A percentile compares a stretch with the other conserved stretches of the same genome.
These are phyloP conservation scores for Rhyzopertha dominica DNA, from an alignment of 1,140 invertebrate genomes.

Conservation along the genomic window DNA sequence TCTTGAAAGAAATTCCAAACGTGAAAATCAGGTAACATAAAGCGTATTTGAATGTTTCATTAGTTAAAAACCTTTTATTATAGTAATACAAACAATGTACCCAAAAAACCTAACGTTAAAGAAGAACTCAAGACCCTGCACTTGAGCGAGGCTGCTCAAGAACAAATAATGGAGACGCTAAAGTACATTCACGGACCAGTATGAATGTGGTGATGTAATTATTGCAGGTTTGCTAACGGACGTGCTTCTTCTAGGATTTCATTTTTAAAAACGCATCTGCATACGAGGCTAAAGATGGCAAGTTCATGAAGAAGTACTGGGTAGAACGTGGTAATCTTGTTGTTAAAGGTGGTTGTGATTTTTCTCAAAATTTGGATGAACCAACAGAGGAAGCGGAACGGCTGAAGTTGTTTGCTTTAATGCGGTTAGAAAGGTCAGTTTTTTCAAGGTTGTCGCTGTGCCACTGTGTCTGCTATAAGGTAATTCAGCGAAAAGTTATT, in stretches of 20 bases:
- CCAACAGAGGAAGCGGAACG: slow-evolving; percentile 53
- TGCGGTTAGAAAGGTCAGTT: slow-evolving; percentile 67
- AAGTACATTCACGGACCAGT: slow-evolving; percentile 63
- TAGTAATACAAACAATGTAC: slow-evolving; percentile 6
- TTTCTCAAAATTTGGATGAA: slow-evolving; percentile 52
- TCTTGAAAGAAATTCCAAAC: slow-evolving; percentile 35
- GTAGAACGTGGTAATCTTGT: slow-evolving; percentile 65
- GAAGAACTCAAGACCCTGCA: slow-evolving; percentile 66
- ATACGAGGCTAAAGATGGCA: slow-evolving; percentile 59
- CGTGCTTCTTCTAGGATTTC: slow-evolving; percentile 50
- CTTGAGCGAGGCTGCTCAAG: slow-evolving; percentile 59
- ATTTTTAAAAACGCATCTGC: slow-evolving; percentile 45
- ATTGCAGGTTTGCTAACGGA: no score
- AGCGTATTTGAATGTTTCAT: slow-evolving; percentile 1
- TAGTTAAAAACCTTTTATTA: not conserved
- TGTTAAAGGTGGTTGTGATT: slow-evolving; percentile 64
- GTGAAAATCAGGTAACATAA: slow-evolving; percentile 42
- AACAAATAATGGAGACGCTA: slow-evolving; percentile 64
- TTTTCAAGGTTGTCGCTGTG: slow-evolving; percentile 41
- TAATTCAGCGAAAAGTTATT: no score
- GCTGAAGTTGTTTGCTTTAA: slow-evolving; percentile 61
- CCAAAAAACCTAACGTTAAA: slow-evolving; percentile 51
- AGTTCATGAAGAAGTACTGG: slow-evolving; percentile 65
- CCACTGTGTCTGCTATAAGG: no score
- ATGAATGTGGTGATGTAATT: no score